Evolutionary conservation across 2,888 invertebrate species (phyloP), one percentile per base, ranked within the genome.

Genomic region (Neoscelio sp.): DNA sequence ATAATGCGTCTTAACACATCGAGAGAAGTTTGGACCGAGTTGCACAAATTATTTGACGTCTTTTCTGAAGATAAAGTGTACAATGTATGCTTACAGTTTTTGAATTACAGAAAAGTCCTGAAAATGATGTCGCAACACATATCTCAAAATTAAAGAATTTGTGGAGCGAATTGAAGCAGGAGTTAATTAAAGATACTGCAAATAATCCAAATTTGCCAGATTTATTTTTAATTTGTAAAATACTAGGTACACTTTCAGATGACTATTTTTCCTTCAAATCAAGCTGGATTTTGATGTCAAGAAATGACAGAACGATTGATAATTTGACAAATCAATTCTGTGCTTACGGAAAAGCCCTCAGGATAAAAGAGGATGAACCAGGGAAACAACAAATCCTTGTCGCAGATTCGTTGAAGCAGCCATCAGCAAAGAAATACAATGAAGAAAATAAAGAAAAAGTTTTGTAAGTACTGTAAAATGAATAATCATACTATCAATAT

Each of bases 141-240:
- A 26, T 56, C 13, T 56, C 38, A 12, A 56, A 40, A 26, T 35
- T 40, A 10, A 40, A 54, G 7, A 54, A 54, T 23, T 12, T 54
- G 12, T 58, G 56, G 56, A 26, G 17, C n/a, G 42, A 58, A 1
- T 42, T 42, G 15, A 58, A 42, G n/a, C 7, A 40, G 7, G 26
- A 58, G 26, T 40, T 58, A 26, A 5, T 1, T 15, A 40, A 28
- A 15, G 40, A 42, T 20, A 13, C 1, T 26, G 15, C 23, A 40
- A 13, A 7, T 23, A 17, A 26, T 26, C 26, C 26, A 26, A 7
- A 26, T 5, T 26, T 26, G 7, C 26, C 33, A 33, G 38, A 54
- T 38, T 6, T 54, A 13, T 54, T 54, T 20, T 12, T 54, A 13
- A 54, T 54, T 38, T 84, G 84, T 54, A 85, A 85, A 74, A 73